Percentiles rank a stretch among this genome's conserved stretches.
Evolutionary conservation across 2,113 vertebrate species (phyloP).

Genomic region (Varanus salvator): DNA sequence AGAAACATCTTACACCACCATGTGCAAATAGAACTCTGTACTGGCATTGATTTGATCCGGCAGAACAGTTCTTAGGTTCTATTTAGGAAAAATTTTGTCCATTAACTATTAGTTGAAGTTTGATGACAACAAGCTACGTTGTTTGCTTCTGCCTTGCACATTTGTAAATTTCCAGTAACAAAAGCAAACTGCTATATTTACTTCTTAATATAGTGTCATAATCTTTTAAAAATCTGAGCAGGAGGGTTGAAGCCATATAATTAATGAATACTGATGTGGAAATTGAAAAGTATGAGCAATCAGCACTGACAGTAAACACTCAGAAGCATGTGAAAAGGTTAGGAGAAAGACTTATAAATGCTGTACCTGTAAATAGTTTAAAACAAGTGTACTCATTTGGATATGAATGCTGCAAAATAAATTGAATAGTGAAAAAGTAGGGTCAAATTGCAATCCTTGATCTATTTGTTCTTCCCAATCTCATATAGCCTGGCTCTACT

Average conservation of each 20-base stretch:
- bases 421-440: not conserved
- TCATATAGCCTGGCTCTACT: not conserved
- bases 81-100: not conserved
- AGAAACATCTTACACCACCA: not conserved
- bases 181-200: not conserved
- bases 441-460: no score
- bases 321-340: not conserved
- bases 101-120: not conserved
- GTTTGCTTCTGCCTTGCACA: not conserved
- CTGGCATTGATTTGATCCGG: not conserved
- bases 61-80: not conserved
- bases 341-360: not conserved
- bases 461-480: no score
- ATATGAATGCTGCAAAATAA: not conserved
- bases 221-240: not conserved
- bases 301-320: not conserved
- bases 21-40: not conserved
- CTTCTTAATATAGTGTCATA: not conserved
- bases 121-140: not conserved
- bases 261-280: not conserved
- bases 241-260: not conserved
- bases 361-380: not conserved
- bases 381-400: not conserved
- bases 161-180: not conserved
- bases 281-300: not conserved